These are phyloP conservation scores for Ips typographus DNA, from an alignment of 1,140 invertebrate species.

Conservation along the genomic window DNA sequence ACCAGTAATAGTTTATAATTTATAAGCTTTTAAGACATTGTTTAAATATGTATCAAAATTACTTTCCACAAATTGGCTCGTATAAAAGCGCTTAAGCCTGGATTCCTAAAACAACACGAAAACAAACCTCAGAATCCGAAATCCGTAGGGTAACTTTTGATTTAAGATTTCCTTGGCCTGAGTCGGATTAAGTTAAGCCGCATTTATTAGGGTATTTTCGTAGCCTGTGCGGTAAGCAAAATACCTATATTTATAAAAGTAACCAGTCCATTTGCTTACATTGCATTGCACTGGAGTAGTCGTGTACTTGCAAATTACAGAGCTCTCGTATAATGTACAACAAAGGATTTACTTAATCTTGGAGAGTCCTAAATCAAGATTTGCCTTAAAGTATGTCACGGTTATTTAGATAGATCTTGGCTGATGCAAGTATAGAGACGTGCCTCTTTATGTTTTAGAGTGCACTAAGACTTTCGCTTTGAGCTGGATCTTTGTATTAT, in stretches of 20 bases:
- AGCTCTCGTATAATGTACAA: not conserved
- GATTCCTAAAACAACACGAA: no score
- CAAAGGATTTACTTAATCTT: conserved; percentile 12
- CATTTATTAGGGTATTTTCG: conserved; percentile 22
- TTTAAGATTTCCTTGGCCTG: conserved; percentile 32
- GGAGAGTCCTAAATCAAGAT: conserved; percentile 10
- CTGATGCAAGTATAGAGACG: not conserved
- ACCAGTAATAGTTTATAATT: no score
- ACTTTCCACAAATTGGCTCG: no score
- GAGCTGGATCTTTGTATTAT: not conserved
- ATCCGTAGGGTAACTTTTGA: conserved; percentile 37
- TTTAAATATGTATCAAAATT: no score
- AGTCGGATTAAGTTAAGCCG: conserved; percentile 35
- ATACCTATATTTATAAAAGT: not conserved
- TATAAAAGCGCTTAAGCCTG: no score
- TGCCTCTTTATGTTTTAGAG: conserved; percentile 1
- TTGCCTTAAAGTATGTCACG: not conserved
- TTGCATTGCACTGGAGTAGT: not conserved
- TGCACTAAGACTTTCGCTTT: not conserved
- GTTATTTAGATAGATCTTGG: not conserved
- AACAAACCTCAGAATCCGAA: not conserved
- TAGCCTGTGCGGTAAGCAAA: not conserved
- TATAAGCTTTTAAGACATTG: no score
- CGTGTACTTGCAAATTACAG: not conserved
- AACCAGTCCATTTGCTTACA: not conserved